These are phyloP conservation scores for Brachyrhaphis roseni DNA, from an alignment of 2,797 vertebrate genomes.

Conservation along the genomic window DNA sequence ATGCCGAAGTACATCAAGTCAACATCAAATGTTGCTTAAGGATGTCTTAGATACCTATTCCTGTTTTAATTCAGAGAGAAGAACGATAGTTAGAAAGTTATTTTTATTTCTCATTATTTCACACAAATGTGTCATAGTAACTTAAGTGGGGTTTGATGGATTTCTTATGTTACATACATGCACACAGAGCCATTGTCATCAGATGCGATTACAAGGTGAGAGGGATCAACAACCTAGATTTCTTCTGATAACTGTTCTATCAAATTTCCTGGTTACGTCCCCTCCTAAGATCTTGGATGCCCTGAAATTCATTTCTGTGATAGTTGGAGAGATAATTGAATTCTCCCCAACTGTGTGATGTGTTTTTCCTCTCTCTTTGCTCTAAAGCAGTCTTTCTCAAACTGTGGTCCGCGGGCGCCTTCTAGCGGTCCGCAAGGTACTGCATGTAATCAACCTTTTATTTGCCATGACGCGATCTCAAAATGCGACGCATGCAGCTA, in stretches of 20 bases:
- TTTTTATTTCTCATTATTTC: neutral
- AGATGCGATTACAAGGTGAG: constrained; percentile 32
- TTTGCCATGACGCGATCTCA: too few species aligned
- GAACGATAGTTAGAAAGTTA: neutral
- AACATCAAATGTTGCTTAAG: neutral
- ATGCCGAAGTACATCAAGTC: constrained; percentile 9
- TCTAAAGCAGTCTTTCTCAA: neutral
- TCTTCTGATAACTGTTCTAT: constrained; percentile 56
- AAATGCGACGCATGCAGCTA: too few species aligned
- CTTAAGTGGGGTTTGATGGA: neutral
- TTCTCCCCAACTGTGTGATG: constrained; percentile 52
- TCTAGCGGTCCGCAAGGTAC: too few species aligned
- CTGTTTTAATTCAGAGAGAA: constrained; percentile 14
- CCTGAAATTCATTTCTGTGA: constrained; percentile 53
- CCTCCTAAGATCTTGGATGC: constrained; percentile 36
- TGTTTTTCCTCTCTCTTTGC: constrained; percentile 8
- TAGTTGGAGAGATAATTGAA: constrained; percentile 62
- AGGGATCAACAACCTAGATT: constrained; percentile 60
- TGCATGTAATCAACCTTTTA: too few species aligned
- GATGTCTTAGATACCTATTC: constrained; percentile 8
- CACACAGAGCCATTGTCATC: constrained; percentile 17
- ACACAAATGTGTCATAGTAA: neutral
- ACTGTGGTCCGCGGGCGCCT: too few species aligned
- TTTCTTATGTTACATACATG: neutral
- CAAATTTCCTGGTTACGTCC: constrained; percentile 42